phyloP scores from a whole-genome alignment of 2,888 invertebrate species.

The Phragmatobia fuliginosa region DNA sequence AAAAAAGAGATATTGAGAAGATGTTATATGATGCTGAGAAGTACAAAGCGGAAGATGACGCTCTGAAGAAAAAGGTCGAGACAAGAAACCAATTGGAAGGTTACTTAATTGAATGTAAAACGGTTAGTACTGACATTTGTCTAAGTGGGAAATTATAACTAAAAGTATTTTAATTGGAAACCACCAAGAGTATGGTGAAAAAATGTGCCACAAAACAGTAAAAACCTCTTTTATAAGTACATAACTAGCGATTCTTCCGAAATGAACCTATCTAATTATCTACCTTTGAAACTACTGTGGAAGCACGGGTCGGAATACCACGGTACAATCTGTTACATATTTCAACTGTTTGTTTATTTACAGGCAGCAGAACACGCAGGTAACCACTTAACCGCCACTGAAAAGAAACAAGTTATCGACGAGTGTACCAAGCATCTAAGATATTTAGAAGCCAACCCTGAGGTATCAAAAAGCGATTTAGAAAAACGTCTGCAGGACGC shows the following conservation, averaged over 20 bases:
- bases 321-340: too few species aligned
- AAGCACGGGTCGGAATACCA: too few species aligned
- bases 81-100: constrained; percentile 92
- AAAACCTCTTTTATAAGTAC: too few species aligned
- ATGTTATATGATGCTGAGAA: constrained; percentile 94
- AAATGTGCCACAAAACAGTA: too few species aligned
- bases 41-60: constrained; percentile 92
- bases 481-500: constrained; percentile 92
- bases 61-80: constrained; percentile 89
- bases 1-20: constrained; percentile 94
- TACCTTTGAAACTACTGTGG: too few species aligned
- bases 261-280: too few species aligned
- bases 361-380: constrained; percentile 89
- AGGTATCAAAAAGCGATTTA: constrained; percentile 92
- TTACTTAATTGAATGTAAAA: constrained; percentile 89
- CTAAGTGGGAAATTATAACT: background rate
- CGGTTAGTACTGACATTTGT: constrained; percentile 60
- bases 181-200: too few species aligned
- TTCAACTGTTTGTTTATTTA: constrained; percentile 9
- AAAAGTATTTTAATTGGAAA: background rate
- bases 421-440: constrained; percentile 90
- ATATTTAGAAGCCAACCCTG: constrained; percentile 93
- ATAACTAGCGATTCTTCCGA: too few species aligned
- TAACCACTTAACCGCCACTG: constrained; percentile 89
- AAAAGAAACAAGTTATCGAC: constrained; percentile 89